Evolutionary conservation across 2,888 invertebrate genomes (phyloP).

Genomic region (Spodoptera picta): DNA sequence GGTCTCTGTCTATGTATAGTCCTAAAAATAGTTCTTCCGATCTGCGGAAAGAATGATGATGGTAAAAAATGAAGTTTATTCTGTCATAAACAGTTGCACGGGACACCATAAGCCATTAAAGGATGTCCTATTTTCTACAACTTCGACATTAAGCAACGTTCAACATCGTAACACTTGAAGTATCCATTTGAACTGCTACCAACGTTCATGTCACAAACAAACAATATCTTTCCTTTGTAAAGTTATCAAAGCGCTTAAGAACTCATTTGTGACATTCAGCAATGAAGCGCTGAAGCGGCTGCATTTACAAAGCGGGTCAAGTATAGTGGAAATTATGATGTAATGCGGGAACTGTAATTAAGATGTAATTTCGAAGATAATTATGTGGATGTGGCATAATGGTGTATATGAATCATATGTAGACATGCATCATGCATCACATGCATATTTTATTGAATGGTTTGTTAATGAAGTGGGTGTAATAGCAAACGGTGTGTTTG

Average conservation of each 20-base stretch:
- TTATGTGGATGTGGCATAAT: not conserved
- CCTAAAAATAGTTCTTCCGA: no score
- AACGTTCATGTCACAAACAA: constrained; percentile 43
- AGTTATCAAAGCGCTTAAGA: constrained; percentile 39
- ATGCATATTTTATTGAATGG: no score
- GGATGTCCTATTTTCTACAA: constrained; percentile 14
- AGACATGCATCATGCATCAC: no score
- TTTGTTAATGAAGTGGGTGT: no score
- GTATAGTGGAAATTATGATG: constrained; percentile 23
- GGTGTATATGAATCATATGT: not conserved
- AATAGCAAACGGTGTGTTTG: no score
- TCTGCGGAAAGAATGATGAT: no score
- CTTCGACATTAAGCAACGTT: constrained; percentile 19
- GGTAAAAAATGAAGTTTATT: no score
- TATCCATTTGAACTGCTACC: constrained; percentile 38
- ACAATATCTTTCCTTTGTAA: constrained; percentile 46
- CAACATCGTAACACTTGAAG: constrained; percentile 38
- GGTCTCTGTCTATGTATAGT: no score
- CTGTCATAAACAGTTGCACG: no score
- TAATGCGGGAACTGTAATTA: constrained; percentile 27
- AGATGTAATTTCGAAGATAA: constrained; percentile 13
- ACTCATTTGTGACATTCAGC: constrained; percentile 39
- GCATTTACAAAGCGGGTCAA: constrained; percentile 48
- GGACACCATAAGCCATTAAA: no score
- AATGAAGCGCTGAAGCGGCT: constrained; percentile 35